Base-by-base conservation (phyloP, 1,140 invertebrate species). In the Aphis gossypii region DNA sequence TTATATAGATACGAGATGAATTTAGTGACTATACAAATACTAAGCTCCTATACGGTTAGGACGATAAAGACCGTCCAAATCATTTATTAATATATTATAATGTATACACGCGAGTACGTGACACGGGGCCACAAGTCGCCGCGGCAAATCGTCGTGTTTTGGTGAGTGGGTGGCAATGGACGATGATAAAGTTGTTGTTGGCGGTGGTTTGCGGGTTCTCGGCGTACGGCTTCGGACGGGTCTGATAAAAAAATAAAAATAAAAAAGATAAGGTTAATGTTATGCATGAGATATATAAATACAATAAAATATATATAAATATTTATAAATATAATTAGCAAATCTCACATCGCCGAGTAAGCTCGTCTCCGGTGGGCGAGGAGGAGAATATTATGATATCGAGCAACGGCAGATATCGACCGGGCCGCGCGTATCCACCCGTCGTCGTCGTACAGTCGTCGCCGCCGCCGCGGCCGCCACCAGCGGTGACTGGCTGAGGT, bases 351-450 rank as follows among this genome's bases (percentile, higher is more conserved):
- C 46, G 35, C n/a, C 4, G 76, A 6, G 60, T 76, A 76, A 20
- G 44, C 46, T 48, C n/a, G n/a, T 92, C 25, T 48, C 48, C 20
- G 21, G 76, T 5, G 46, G 38, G 35, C n/a, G 46, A 48, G 46
- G 46, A 48, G 46, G n/a, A 41, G 91, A 83, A 92, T 91, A 56
- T 89, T 76, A 89, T n/a, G n/a, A 89, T 92, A 92, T 92, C 91
- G 91, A 92, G 76, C 91, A 92, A 92, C 46, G 68, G 91, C 44
- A 92, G 21, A 92, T 92, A 92, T 92, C 91, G 91, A 92, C 91
- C 91, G 41, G n/a, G 38, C 56, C 44, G 41, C 44, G 41, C 44
- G 35, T 76, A 54, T 82, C 91, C 60, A 56, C 84, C 84, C 25
- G 23, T 76, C 83, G 83, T 30, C 11, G 20, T 46, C n/a, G 60